These are phyloP conservation scores for Aphrophora alni DNA, from an alignment of 2,888 invertebrate species.

Conservation along the genomic window DNA sequence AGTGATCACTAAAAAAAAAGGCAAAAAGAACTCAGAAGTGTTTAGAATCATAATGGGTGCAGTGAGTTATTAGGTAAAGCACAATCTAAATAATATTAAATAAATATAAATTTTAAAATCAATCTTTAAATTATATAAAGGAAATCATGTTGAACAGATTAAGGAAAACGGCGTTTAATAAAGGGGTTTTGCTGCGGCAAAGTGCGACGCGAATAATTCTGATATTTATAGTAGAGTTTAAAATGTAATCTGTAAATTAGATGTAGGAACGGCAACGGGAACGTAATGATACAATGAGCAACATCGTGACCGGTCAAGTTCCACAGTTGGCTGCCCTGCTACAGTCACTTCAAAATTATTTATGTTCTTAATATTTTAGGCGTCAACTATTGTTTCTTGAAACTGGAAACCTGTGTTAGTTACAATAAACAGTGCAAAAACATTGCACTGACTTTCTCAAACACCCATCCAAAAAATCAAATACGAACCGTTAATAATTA, in stretches of 20 bases:
- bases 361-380: neutral
- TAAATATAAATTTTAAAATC: too few species aligned
- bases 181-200: neutral
- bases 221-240: neutral
- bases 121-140: neutral
- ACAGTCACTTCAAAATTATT: neutral
- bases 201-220: neutral
- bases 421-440: too few species aligned
- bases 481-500: too few species aligned
- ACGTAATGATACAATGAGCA: neutral
- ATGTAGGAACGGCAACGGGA: neutral
- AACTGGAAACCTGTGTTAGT: too few species aligned
- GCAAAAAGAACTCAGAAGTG: too few species aligned
- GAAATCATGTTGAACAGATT: neutral
- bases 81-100: too few species aligned
- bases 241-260: conserved; percentile 9
- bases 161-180: neutral
- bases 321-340: conserved; percentile 3
- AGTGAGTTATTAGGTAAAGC: too few species aligned
- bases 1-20: too few species aligned
- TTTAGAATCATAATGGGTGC: too few species aligned
- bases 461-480: too few species aligned
- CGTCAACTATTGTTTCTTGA: neutral
- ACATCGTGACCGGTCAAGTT: neutral
- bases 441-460: too few species aligned